phyloP scores from a whole-genome alignment of 2,888 invertebrate species.

The Aporophyla lueneburgensis region DNA sequence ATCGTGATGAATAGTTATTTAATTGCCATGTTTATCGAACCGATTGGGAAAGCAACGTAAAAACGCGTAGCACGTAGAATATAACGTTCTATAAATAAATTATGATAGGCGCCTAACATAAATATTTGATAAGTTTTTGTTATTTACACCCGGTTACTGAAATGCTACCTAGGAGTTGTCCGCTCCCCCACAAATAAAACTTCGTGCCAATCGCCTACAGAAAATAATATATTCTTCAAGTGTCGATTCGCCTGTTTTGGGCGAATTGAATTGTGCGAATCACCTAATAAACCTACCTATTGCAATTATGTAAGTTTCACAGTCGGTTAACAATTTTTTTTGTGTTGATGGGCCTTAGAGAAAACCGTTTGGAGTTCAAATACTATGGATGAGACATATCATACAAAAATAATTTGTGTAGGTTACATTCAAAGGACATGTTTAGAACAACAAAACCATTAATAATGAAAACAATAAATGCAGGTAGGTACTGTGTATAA shows the following conservation, averaged over 20 bases:
- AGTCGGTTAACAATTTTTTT: not conserved
- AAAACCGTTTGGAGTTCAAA: not conserved
- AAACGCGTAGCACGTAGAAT: not conserved
- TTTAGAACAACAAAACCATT: slow-evolving; percentile 20
- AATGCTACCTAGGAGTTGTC: too few relatives aligned
- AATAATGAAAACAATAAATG: slow-evolving; percentile 14
- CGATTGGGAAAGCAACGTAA: not conserved
- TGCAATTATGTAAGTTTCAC: too few relatives aligned
- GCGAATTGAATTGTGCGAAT: too few relatives aligned
- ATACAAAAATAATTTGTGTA: slow-evolving; percentile 7
- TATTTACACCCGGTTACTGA: not conserved
- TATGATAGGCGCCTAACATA: not conserved
- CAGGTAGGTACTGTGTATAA: not conserved
- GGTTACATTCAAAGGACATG: slow-evolving; percentile 21
- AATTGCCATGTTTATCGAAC: not conserved
- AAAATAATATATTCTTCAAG: too few relatives aligned
- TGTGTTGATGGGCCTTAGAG: not conserved
- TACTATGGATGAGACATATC: not conserved
- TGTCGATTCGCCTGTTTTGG: too few relatives aligned
- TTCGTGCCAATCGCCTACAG: too few relatives aligned
- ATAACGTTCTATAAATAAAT: not conserved
- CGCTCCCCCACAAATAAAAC: too few relatives aligned
- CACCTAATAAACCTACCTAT: too few relatives aligned
- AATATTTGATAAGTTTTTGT: not conserved
- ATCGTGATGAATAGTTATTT: not conserved